Evolutionary conservation across 2,113 vertebrate species (phyloP), one percentile per base, ranked within the genome.

Genomic region (Parus major): DNA sequence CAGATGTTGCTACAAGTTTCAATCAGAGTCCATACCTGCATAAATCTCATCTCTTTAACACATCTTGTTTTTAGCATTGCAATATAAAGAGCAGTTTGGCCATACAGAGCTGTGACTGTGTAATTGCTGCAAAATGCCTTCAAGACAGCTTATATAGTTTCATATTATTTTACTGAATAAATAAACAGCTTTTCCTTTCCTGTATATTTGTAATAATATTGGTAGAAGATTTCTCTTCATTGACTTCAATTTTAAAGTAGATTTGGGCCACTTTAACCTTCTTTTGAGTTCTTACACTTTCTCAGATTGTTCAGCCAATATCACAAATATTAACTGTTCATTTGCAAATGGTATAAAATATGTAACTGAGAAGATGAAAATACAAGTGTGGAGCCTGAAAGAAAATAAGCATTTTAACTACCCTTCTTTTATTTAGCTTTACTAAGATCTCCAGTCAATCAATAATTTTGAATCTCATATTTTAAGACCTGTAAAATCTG

Each of bases 401-500:
- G 10, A 78, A 85, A 72, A 52, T 9, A 18, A 12, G 0, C 0
- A 2, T 42, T 88, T 91, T 46, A 61, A 64, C 15, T 36, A 42
- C 5, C 6, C 2, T 73, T 36, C 15, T 64, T 91, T 66, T 31
- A 72, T 80, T 76, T 57, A 81, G 22, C 11, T 72, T 83, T 78
- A 22, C 18, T 89, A 64, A 61, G 28, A 57, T 65, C 82, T 64
- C 52, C 8, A 81, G 39, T 53, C 83, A 75, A 68, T 27, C 59
- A 61, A 69, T 70, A 75, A 22, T 35, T 92, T 90, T 41, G 41
- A 78, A 64, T 70, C 18, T 57, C 73, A 4, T 53, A 79, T 85
- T 94, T 83, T 83, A 86, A 89, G 41, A 91, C 44, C 53, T 93
- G 53, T 39, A 60, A 90, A 96, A 92, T 84, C 73, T 86, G 61